These are phyloP conservation scores for Drosophila barbarae DNA, from an alignment of 2,888 invertebrate species.

Conservation along the genomic window DNA sequence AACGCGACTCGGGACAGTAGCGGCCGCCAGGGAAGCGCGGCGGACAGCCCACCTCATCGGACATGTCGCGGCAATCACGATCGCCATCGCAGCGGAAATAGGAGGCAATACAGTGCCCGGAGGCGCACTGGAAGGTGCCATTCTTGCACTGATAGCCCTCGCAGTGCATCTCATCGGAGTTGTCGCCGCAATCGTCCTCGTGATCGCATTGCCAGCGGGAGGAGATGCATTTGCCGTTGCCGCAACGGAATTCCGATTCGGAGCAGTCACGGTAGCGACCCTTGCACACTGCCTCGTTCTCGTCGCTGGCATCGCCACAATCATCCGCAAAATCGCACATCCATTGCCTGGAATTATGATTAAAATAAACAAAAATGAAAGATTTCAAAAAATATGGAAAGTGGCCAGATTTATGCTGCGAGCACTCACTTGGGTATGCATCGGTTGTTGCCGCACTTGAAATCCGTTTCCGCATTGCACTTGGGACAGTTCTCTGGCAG, in stretches of 20 bases:
- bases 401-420: accelerated
- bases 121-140: constrained; percentile 94
- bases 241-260: constrained; percentile 94
- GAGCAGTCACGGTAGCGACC: constrained; percentile 93
- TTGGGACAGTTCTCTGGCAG: constrained; percentile 92
- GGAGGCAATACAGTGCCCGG: constrained; percentile 94
- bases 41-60: constrained; percentile 93
- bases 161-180: constrained; percentile 92
- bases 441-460: constrained; percentile 93
- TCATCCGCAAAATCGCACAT: constrained; percentile 98
- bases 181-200: constrained; percentile 98
- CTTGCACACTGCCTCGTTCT: constrained; percentile 89
- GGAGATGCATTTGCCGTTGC: constrained; percentile 94
- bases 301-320: constrained; percentile 96
- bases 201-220: constrained; percentile 96
- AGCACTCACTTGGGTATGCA: constrained; percentile 86
- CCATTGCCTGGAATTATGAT: constrained; percentile 84
- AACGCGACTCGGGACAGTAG: constrained; percentile 93
- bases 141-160: constrained; percentile 92
- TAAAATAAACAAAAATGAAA: neutral
- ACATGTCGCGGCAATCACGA: constrained; percentile 92
- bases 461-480: constrained; percentile 93
- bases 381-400: neutral
- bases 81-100: constrained; percentile 95
- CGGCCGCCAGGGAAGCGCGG: constrained; percentile 92